Evolutionary conservation across 2,113 vertebrate genomes (phyloP).

Genomic region (Amazona vittata): DNA sequence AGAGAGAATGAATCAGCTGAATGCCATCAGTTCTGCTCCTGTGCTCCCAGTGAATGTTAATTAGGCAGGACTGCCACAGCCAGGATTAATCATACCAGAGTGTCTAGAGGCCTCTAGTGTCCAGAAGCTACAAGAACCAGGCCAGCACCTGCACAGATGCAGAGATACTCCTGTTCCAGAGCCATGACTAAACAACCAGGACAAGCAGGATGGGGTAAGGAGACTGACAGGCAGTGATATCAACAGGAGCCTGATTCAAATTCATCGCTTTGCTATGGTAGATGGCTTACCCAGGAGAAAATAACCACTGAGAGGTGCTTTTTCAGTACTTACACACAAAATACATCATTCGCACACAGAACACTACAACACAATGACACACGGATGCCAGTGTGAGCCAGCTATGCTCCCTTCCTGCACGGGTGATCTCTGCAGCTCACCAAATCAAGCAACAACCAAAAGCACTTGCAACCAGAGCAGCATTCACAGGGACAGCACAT

Average conservation of each 20-base stretch:
- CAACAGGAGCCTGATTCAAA: not conserved
- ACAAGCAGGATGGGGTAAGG: not conserved
- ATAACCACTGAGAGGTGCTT: fast-evolving
- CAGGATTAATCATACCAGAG: not conserved
- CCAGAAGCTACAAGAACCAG: not conserved
- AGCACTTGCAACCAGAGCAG: too few species aligned
- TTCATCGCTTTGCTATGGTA: not conserved
- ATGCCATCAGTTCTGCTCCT: not conserved
- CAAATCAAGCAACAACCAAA: not conserved
- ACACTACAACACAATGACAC: fast-evolving
- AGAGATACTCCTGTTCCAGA: not conserved
- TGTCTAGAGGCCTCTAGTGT: conserved; percentile 47
- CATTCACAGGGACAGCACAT: fast-evolving
- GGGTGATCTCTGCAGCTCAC: fast-evolving
- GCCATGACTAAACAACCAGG: not conserved
- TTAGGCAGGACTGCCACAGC: not conserved
- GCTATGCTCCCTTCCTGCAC: fast-evolving
- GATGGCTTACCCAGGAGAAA: not conserved
- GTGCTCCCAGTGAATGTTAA: not conserved
- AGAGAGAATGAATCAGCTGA: not conserved
- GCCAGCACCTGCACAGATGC: not conserved
- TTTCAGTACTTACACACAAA: not conserved
- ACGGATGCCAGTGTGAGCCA: fast-evolving
- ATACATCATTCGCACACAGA: fast-evolving
- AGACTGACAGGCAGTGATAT: too few species aligned